Base-by-base conservation (phyloP, 64 coral and sea anemone genomes). In the Stichodactyla helianthus region DNA sequence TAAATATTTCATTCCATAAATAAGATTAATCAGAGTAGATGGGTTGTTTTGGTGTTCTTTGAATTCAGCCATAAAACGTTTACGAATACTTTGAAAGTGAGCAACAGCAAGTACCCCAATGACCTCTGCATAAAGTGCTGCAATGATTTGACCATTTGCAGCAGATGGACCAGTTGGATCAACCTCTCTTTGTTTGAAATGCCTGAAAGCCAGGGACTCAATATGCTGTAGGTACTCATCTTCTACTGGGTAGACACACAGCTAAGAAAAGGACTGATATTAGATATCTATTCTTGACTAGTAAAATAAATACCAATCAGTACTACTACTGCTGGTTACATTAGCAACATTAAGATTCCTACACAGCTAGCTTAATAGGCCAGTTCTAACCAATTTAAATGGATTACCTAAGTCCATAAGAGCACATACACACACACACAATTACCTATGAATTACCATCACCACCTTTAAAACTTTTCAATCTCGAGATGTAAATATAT, bases 1-100 rank as follows among this genome's bases (percentile, higher is more conserved):
- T 90, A 99, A 92, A 95, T 99, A 99, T 81, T 99, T 99, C 97
- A 99, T 99, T 54, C 97, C 97, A 95, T 92, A 99, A 89, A 99
- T 99, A 90, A 99, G 88, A 91, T 99, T 94, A 86, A 92, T 91
- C 82, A 91, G 79, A 4, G 86, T 86, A 50, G 90, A 84, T 82
- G 90, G 90, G 60, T 90, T 95, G 71, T 87, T 91, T 55, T 92
- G 83, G 52, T 99, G 81, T 31, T 99, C 97, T 17, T 88, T 93
- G 79, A 99, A 99, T 59, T 99, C 97, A 10, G 93, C 85, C 26
- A 88, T 86, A 79, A 99, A 99, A 23, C 93, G 77, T 50, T 99
- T 99, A 6, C 91, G 84, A 28, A 99, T 91, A 22, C 86, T 86
- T 52, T 86, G 91, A 74, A 99, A 99, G 60, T 90, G 82, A 13